These are phyloP conservation scores for Philereme vetulata DNA, from an alignment of 2,888 invertebrate species.

Conservation along the genomic window DNA sequence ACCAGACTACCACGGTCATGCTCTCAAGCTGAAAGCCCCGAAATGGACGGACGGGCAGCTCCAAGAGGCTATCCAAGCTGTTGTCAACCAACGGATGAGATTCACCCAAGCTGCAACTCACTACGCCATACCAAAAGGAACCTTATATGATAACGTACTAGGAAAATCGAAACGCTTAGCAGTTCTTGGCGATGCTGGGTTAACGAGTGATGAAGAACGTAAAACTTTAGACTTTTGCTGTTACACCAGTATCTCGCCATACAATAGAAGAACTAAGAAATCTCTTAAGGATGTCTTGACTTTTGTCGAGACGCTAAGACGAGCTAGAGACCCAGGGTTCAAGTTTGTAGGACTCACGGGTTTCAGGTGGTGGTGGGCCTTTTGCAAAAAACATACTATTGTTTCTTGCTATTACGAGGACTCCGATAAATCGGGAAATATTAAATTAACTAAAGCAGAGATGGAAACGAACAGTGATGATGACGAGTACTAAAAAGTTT, in stretches of 20 bases:
- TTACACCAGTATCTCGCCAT: constrained; percentile 87
- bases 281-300: constrained; percentile 85
- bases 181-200: constrained; percentile 87
- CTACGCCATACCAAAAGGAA: constrained; percentile 90
- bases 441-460: constrained; percentile 46
- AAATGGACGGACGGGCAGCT: constrained; percentile 90
- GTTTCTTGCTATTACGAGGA: constrained; percentile 81
- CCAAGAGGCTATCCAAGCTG: constrained; percentile 89
- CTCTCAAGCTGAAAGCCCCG: constrained; percentile 89
- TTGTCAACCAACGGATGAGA: constrained; percentile 89
- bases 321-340: constrained; percentile 85
- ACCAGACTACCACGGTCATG: constrained; percentile 83
- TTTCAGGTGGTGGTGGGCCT: constrained; percentile 93
- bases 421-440: constrained; percentile 43
- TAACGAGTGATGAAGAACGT: constrained; percentile 85
- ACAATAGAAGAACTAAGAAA: constrained; percentile 89
- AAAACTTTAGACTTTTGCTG: constrained; percentile 89
- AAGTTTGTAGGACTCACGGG: constrained; percentile 88
- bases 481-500: constrained; percentile 1
- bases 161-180: constrained; percentile 91
- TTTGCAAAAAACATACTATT: constrained; percentile 90
- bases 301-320: constrained; percentile 86
- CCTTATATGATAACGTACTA: constrained; percentile 90
- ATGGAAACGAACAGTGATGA: constrained; percentile 43
- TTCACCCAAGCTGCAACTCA: constrained; percentile 89